Evolutionary conservation across 2,797 vertebrate genomes (phyloP), one percentile per base, ranked within the genome.

Genomic region (Acomys russatus): DNA sequence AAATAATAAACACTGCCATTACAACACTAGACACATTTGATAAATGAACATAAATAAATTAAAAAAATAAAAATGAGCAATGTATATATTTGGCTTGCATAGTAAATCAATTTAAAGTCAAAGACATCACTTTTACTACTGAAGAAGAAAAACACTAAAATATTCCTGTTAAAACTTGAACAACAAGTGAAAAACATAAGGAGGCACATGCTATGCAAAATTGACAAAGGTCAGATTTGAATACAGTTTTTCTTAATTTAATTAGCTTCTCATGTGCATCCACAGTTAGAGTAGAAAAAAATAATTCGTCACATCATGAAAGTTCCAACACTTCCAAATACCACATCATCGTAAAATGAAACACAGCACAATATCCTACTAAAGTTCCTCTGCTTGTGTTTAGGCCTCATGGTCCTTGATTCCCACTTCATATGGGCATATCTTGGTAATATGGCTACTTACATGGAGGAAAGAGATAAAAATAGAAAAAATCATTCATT

Each of bases 51-150:
- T 71, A 15, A 79, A 35, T 95, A 93, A 63, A 79, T 63, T 49
- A 54, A 28, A 92, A 94, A 91, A 92, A 68, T 38, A 63, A 61
- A 82, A 96, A 85, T 59, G 85, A n/a, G 23, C 87, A 88, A 87
- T 56, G 18, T 7, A 51, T 70, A 30, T 22, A 89, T 74, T 94
- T 94, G 44, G 28, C 51, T 96, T 94, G 88, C 88, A 17, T 85
- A 94, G 76, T 83, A 6, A 93, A 92, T 95, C 92, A 82, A 92
- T 93, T 97, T 70, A 83, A 90, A 80, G 12, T 80, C 38, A 82
- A 96, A 92, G 18, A 9, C 88, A 54, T 95, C 78, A 68, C 28
- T 71, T 68, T 92, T 76, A 91, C 23, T 92, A 78, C 11, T 70
- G 14, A 94, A 79, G 14, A 86, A 91, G 61, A 77, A 35, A 84